Percentiles rank a stretch among this genome's conserved stretches.
phyloP scores from a whole-genome alignment of 1,140 invertebrate species.

The Battus philenor region DNA sequence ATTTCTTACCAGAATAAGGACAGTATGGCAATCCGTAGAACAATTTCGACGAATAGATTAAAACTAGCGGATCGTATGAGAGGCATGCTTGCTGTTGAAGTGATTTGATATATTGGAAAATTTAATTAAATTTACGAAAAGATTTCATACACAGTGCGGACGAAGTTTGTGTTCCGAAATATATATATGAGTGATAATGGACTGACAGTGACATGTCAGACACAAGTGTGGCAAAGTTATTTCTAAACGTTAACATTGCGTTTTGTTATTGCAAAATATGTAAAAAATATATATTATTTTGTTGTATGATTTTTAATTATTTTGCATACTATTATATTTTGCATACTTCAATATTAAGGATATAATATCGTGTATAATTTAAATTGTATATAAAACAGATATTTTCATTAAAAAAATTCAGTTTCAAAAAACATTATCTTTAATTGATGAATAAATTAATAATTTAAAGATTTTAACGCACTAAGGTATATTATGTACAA shows the following conservation, averaged over 20 bases:
- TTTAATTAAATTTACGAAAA: conserved; percentile 11
- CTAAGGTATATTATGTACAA: too few species aligned
- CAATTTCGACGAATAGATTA: conserved; percentile 61
- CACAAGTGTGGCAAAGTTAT: too few species aligned
- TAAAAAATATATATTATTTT: too few species aligned
- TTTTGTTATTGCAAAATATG: not conserved
- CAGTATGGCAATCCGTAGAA: conserved; percentile 45
- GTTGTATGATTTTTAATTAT: too few species aligned
- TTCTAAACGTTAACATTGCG: conserved; percentile 6
- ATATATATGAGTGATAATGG: not conserved
- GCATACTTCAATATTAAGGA: too few species aligned
- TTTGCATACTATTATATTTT: too few species aligned
- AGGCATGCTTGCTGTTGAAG: conserved; percentile 43
- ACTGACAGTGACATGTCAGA: conserved; percentile 1
- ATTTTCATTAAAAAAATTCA: too few species aligned
- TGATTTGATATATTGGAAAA: conserved; percentile 17
- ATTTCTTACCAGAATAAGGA: conserved; percentile 66
- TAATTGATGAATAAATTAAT: too few species aligned
- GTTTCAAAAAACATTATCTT: too few species aligned
- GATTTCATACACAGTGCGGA: conserved; percentile 13
- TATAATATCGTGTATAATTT: too few species aligned
- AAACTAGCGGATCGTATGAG: conserved; percentile 61
- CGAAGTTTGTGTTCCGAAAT: conserved; percentile 14
- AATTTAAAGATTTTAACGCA: too few species aligned
- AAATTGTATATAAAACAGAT: too few species aligned